Evolutionary conservation across 2,113 vertebrate species (phyloP), one percentile per base, ranked within the genome.

Genomic region (Pandion haliaetus): DNA sequence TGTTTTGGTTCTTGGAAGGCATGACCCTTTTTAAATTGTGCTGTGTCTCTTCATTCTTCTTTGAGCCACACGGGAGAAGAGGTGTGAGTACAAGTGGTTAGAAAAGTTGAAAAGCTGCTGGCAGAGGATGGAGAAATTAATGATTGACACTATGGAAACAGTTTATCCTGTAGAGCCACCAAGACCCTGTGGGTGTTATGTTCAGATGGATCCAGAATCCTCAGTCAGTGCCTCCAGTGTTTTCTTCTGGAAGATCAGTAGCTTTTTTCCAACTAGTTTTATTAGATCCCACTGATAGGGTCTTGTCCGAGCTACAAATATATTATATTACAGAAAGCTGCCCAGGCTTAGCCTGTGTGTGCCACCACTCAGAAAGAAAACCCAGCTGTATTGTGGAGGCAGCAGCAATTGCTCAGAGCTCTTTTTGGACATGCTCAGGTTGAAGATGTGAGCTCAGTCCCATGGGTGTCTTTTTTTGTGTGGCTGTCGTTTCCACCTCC

Each of bases 391-490:
- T 52, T 79, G 38, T 6, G 40, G 52, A 67, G 66, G 49, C 69
- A 84, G 47, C 89, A 69, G 40, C 18, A 67, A 7, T 49, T 61
- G 36, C 21, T 92, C 49, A n/a, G 50, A 77, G 72, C 69, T 76
- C 47, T 59, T 77, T 89, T 57, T 67, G 52, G 61, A 61, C 29
- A 23, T 84, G 49, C 6, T 82, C 23, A 71, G 17, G 34, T 59
- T 79, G 62, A 94, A 94, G 83, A 82, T 84, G 81, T 82, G 70
- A 91, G 54, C 62, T 91, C 78, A 85, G 78, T 96, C 74, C 62
- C 63, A 52, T 77, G 40, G 11, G 49, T 92, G 6, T 80, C 54
- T 88, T 82, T 69, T 50, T 58, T 90, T 77, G 31, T 69, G 49
- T 61, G 69, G 52, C 52, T 89, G 73, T 89, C 52, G 40, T 87